These are phyloP conservation scores for Drosophila guanche DNA, from an alignment of 1,140 invertebrate genomes.

Conservation along the genomic window DNA sequence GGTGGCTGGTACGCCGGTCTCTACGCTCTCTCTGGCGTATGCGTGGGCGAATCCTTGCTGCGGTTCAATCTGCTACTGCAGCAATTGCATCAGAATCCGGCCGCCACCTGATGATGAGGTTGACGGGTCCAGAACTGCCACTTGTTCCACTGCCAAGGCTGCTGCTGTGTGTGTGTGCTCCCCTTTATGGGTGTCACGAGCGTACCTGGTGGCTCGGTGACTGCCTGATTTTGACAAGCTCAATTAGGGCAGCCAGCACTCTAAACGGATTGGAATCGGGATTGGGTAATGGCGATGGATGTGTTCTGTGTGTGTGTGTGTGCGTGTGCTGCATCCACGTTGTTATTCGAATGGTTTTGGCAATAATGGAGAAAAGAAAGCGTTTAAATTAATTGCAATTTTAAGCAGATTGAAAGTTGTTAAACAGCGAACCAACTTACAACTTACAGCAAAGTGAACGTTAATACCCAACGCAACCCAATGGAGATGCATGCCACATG, in stretches of 20 bases:
- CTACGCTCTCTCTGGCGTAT: not conserved
- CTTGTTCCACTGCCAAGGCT: slow-evolving; percentile 5
- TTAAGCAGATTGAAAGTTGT: slow-evolving; percentile 78
- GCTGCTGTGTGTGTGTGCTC: slow-evolving; percentile 3
- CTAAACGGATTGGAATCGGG: slow-evolving; percentile 48
- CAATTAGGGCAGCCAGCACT: slow-evolving; percentile 60
- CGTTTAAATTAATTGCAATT: slow-evolving; percentile 75
- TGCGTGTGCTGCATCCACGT: slow-evolving; percentile 2
- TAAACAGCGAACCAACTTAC: slow-evolving; percentile 51
- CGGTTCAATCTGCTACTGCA: slow-evolving; percentile 10
- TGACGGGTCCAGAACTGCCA: slow-evolving; percentile 1
- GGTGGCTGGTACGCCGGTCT: no score
- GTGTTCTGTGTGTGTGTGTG: not conserved
- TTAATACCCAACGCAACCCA: slow-evolving; percentile 32
- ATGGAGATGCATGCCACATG: not conserved
- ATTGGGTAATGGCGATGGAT: not conserved
- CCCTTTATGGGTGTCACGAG: slow-evolving; percentile 28
- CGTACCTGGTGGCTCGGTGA: slow-evolving; percentile 19
- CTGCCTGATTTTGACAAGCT: slow-evolving; percentile 69
- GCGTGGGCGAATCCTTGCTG: slow-evolving; percentile 9
- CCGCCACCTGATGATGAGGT: slow-evolving; percentile 54
- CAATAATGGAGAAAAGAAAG: slow-evolving; percentile 52
- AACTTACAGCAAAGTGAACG: slow-evolving; percentile 51
- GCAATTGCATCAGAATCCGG: slow-evolving; percentile 44
- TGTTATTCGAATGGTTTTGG: slow-evolving; percentile 36